Evolutionary conservation across 2,113 vertebrate genomes (phyloP).

Genomic region (Mobula hypostoma): DNA sequence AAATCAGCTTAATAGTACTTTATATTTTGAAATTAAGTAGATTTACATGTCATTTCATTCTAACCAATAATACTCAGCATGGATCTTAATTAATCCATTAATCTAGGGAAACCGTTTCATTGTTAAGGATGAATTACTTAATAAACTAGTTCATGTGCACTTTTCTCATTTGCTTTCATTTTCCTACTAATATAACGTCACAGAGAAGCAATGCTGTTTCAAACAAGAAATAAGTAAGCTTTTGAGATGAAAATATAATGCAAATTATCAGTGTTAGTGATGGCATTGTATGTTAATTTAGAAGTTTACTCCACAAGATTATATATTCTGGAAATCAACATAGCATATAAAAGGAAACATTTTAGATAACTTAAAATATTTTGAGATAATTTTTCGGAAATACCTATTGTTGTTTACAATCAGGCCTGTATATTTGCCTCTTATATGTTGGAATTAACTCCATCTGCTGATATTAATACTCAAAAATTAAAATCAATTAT

Average conservation of each 20-base stretch:
- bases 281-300: neutral
- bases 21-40: neutral
- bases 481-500: slow-evolving; percentile 3
- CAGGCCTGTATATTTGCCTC: neutral
- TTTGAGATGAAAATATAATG: neutral
- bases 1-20: neutral
- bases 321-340: neutral
- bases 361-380: neutral
- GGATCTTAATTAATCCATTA: neutral
- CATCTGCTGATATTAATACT: neutral
- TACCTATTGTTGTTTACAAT: neutral
- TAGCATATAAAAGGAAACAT: neutral
- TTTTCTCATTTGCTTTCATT: neutral
- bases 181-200: neutral
- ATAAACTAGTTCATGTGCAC: neutral
- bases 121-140: slow-evolving; percentile 10
- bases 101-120: neutral
- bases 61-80: neutral
- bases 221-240: neutral
- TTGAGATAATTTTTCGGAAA: neutral
- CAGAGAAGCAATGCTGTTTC: neutral
- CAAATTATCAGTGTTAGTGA: neutral
- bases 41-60: neutral
- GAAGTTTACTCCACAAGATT: neutral
- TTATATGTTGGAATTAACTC: neutral